phyloP scores from a whole-genome alignment of 2,797 vertebrate genomes.

The Pantherophis vulpinus region DNA sequence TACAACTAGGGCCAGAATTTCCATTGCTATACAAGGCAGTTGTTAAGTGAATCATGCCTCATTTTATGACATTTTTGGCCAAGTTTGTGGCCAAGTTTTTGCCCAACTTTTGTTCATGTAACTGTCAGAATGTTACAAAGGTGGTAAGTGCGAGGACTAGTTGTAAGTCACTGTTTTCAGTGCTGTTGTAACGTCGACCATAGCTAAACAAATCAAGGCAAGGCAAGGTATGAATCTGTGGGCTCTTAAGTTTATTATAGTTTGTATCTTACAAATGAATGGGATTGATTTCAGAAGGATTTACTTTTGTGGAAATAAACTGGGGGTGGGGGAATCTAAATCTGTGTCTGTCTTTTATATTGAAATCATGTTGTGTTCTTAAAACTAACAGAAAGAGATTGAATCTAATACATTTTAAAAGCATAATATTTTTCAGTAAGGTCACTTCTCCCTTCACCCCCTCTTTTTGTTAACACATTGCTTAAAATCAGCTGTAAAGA shows the following conservation, averaged over 20 bases:
- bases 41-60: neutral
- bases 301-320: neutral
- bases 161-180: neutral
- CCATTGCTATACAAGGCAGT: neutral
- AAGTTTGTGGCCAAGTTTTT: neutral
- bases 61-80: neutral
- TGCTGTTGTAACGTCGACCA: neutral
- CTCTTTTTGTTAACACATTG: neutral
- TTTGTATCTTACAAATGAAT: neutral
- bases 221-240: neutral
- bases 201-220: neutral
- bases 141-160: neutral
- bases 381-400: neutral
- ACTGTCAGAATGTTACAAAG: neutral
- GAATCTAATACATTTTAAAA: neutral
- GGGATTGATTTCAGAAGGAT: neutral
- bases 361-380: slow-evolving; percentile 2
- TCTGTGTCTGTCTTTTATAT: neutral
- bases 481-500: slow-evolving; percentile 22
- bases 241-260: neutral
- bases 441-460: neutral
- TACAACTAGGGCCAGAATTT: neutral
- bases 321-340: neutral
- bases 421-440: neutral
- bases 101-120: neutral